These are phyloP conservation scores for Oryzias dopingdopingensis DNA, from an alignment of 2,797 vertebrate genomes.

Conservation along the genomic window DNA sequence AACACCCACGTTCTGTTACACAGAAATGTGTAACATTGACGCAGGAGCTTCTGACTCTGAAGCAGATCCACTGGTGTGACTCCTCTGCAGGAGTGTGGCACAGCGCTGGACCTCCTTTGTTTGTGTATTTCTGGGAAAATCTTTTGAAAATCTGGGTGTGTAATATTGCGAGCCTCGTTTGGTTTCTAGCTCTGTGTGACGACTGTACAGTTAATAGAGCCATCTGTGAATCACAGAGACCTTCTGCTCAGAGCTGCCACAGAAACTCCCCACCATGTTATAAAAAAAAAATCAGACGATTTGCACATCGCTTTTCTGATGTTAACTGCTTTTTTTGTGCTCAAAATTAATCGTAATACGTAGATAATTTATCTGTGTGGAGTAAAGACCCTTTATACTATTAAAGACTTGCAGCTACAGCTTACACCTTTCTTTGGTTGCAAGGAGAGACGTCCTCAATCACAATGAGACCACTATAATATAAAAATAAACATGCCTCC, in stretches of 20 bases:
- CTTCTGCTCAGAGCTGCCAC: constrained; percentile 38
- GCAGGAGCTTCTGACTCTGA: too few relatives aligned
- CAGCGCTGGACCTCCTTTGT: background rate
- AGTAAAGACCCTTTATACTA: too few relatives aligned
- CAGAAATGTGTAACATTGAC: too few relatives aligned
- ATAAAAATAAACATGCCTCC: constrained; percentile 22
- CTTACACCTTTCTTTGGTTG: constrained; percentile 22
- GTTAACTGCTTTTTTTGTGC: too few relatives aligned
- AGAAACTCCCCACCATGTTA: constrained; percentile 20
- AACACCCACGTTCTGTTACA: too few relatives aligned
- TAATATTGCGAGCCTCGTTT: constrained; percentile 20
- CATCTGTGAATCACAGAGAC: constrained; percentile 53
- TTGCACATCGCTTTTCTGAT: too few relatives aligned
- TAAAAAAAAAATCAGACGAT: background rate
- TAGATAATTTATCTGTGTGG: too few relatives aligned
- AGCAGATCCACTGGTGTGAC: too few relatives aligned
- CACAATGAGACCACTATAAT: constrained; percentile 29
- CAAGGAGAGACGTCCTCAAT: constrained; percentile 40
- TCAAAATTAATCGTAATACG: too few relatives aligned
- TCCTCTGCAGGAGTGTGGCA: too few relatives aligned
- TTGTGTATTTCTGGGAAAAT: background rate
- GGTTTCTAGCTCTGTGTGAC: constrained; percentile 31
- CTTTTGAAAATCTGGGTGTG: constrained; percentile 5
- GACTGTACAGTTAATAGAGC: constrained; percentile 50
- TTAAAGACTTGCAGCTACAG: constrained; percentile 20